Evolutionary conservation across 1,140 invertebrate species (phyloP), one percentile per base, ranked within the genome.

Genomic region (Cyclargus thomasi): DNA sequence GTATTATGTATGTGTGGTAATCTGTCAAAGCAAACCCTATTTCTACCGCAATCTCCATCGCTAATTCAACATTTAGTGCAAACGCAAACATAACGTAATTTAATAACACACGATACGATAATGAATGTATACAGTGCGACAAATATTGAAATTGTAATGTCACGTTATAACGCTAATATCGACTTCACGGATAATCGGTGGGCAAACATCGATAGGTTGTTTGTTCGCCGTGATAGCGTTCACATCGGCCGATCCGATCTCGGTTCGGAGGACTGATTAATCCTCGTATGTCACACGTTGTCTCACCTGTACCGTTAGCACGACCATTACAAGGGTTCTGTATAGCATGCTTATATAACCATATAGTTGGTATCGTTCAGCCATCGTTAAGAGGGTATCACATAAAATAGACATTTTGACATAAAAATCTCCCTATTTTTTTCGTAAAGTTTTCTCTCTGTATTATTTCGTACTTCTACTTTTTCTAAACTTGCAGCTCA

Each of bases 101-200:
- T 47, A 47, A 47, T 47, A 47, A 47, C 39, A 47, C 14, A 47
- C 39, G 39, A 47, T 47, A 47, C 39, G 39, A 47, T 47, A 47
- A 47, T 47, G 14, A 47, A 47, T 14, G 39, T 47, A 47, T 47
- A 47, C 39, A 47, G 14, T 47, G 39, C 4, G 39, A 11, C 14
- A 47, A 47, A 47, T 47, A 47, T 47, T 47, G 14, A 47, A 47
- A 47, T 47, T 47, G 39, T 47, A 47, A 47, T 47, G 39, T 47
- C 39, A 47, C 39, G 39, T 47, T 14, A 47, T 47, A 47, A 47
- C 39, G 39, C 39, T 47, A 47, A 47, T 11, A 47, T 47, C 39
- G 39, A 47, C 39, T 47, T 47, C 39, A 47, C 39, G 39, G 39
- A 47, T 47, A 47, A 47, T 47, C 39, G 39, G 14, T 47, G 14